Evolutionary conservation across 1,140 invertebrate genomes (phyloP).

Genomic region (Campoletis sonorensis): DNA sequence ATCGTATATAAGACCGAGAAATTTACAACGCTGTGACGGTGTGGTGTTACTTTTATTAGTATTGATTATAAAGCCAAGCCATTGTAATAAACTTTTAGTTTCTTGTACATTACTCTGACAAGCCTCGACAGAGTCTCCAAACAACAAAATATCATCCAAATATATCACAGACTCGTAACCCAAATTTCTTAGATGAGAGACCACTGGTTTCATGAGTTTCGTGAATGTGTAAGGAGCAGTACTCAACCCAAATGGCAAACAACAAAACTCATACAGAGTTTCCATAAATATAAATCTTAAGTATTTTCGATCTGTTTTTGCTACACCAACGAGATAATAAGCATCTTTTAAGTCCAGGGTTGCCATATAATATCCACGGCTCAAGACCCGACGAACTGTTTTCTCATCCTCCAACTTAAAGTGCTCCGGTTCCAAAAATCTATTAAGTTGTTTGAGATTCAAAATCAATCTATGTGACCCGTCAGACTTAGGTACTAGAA

Average conservation of each 20-base stretch:
- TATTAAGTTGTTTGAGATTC: conserved; percentile 30
- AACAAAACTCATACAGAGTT: not conserved
- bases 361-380: not conserved
- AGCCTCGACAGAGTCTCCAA: not conserved
- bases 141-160: not conserved
- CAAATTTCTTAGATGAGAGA: not conserved
- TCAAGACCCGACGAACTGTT: conserved; percentile 4
- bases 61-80: conserved; percentile 1
- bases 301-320: conserved; percentile 6
- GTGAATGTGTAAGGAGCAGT: not conserved
- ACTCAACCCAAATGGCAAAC: conserved; percentile 5
- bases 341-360: conserved; percentile 12
- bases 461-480: conserved; percentile 22
- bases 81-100: not conserved
- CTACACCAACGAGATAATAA: not conserved
- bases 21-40: not conserved
- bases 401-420: conserved; percentile 28
- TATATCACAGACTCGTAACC: not conserved
- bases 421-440: conserved; percentile 29
- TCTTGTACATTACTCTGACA: not conserved
- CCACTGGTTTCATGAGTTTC: not conserved
- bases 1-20: not conserved
- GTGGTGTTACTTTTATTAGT: conserved; percentile 3
- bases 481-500: conserved; percentile 40
- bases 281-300: conserved; percentile 13